A percentile compares a stretch with the other conserved stretches of the same genome.
Conservation (phyloP, 1,140 invertebrate genomes). For the Grapholita molesta region DNA sequence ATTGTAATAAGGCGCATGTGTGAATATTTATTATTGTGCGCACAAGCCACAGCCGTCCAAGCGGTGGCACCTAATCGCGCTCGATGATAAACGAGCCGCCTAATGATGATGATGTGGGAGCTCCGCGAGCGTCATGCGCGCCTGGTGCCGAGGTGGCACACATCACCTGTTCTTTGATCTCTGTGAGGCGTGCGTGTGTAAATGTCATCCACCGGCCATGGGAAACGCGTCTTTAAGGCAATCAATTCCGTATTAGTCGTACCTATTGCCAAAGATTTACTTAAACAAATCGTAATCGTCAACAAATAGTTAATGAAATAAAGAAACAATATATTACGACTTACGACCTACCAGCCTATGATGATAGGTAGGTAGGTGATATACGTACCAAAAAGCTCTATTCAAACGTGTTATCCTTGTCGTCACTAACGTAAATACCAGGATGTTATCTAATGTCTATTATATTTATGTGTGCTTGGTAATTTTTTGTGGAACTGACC, state of each 20-base stretch:
- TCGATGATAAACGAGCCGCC: conserved; percentile 15
- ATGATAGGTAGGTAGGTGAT: no score
- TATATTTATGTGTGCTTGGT: conserved; percentile 29
- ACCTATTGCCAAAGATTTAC: no score
- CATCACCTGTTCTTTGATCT: conserved; percentile 53
- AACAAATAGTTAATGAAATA: no score
- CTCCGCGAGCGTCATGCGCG: conserved; percentile 34
- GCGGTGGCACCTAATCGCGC: conserved; percentile 7
- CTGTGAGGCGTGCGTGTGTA: conserved; percentile 11
- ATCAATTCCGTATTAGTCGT: no score
- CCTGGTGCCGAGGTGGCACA: conserved; percentile 46
- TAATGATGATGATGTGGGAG: conserved; percentile 40
- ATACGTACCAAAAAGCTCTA: neutral
- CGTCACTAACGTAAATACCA: neutral
- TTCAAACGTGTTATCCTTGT: conserved; percentile 22
- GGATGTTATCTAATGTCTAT: neutral
- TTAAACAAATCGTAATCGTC: no score
- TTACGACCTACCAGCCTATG: no score
- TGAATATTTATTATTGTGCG: neutral
- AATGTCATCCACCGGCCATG: neutral
- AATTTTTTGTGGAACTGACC: conserved; percentile 31
- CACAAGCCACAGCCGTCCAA: conserved; percentile 14
- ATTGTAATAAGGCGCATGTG: neutral
- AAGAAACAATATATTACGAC: no score
- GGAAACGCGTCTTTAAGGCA: no score